A percentile compares a stretch with the other conserved stretches of the same genome.
Conservation (phyloP, 1,140 invertebrate genomes). For the Hyles euphorbiae region DNA sequence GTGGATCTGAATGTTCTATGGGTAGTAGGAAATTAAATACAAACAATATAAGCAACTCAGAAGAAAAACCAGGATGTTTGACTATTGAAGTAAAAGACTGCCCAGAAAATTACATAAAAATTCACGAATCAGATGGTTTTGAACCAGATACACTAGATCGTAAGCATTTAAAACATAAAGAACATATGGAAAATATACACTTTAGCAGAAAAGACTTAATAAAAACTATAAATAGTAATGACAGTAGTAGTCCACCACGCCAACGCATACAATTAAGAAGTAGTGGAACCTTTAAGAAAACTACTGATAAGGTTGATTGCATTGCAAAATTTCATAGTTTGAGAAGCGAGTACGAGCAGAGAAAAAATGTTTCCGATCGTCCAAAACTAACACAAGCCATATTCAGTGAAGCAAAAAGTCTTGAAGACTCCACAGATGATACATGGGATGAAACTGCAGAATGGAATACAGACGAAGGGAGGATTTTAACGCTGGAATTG, state of each 20-base stretch:
- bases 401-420: conserved; percentile 39
- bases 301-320: conserved; percentile 49
- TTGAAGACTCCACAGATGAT: conserved; percentile 36
- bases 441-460: conserved; percentile 44
- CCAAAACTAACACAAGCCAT: conserved; percentile 38
- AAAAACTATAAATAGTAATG: conserved; percentile 75
- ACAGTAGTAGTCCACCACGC: conserved; percentile 63
- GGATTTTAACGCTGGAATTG: conserved; percentile 78
- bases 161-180: conserved; percentile 81
- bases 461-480: conserved; percentile 74
- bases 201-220: conserved; percentile 56
- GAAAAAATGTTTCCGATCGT: conserved; percentile 55
- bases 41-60: conserved; percentile 74
- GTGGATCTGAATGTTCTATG: conserved; percentile 79
- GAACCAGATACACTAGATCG: conserved; percentile 90
- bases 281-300: conserved; percentile 80
- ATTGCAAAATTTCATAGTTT: conserved; percentile 79
- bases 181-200: conserved; percentile 52
- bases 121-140: conserved; percentile 84
- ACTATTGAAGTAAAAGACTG: conserved; percentile 88
- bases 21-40: conserved; percentile 61
- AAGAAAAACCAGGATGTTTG: conserved; percentile 80
- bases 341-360: conserved; percentile 83
- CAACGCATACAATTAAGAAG: conserved; percentile 73
- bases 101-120: conserved; percentile 81